These are phyloP conservation scores for Zosterops lateralis DNA, from an alignment of 2,113 vertebrate species.

Conservation along the genomic window DNA sequence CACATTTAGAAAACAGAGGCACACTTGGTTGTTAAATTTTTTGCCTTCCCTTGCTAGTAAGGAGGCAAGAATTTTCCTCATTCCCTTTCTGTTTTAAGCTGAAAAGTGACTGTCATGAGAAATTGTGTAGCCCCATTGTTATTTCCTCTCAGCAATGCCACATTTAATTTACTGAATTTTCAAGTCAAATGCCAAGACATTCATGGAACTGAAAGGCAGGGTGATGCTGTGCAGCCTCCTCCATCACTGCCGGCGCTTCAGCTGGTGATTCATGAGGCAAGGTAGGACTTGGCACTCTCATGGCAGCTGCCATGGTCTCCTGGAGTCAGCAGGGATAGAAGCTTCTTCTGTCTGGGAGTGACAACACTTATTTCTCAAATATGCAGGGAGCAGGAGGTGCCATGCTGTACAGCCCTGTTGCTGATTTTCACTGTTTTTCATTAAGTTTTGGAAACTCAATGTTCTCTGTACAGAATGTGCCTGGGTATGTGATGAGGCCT, in stretches of 20 bases:
- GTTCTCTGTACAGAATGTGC: background rate
- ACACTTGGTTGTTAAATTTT: background rate
- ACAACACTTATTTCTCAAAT: background rate
- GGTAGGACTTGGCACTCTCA: background rate
- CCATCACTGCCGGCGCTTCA: background rate
- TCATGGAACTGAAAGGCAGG: constrained; percentile 1
- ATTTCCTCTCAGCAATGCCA: constrained; percentile 51
- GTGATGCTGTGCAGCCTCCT: constrained; percentile 3
- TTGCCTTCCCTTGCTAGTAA: background rate
- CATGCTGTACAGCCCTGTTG: background rate
- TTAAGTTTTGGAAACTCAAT: background rate
- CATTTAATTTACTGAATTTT: constrained; percentile 53
- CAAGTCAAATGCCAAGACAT: constrained; percentile 53
- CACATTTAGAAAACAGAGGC: background rate
- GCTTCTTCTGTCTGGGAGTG: background rate
- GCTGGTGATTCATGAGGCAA: constrained; percentile 7
- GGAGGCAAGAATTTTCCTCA: background rate
- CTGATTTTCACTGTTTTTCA: background rate
- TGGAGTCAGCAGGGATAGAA: background rate
- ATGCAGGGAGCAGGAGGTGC: background rate
- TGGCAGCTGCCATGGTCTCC: background rate
- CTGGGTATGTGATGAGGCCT: background rate
- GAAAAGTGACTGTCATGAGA: background rate
- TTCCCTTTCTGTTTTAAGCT: background rate
- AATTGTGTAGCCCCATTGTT: constrained; percentile 26